Percentiles rank a stretch among this genome's conserved stretches.
These are phyloP conservation scores for Coluber constrictor DNA, from an alignment of 2,797 vertebrate genomes.

Conservation along the genomic window DNA sequence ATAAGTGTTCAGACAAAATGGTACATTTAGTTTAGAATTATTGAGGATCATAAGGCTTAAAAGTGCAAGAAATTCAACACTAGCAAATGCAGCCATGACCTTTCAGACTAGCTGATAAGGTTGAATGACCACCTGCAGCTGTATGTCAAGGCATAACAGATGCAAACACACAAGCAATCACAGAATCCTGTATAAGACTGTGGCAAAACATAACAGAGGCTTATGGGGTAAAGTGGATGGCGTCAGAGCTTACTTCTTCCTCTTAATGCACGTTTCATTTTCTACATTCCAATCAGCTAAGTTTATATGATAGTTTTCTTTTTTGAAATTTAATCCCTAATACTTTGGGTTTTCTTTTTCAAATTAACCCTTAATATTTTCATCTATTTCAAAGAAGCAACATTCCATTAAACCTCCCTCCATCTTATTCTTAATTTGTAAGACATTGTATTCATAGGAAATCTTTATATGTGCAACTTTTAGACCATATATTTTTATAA, in stretches of 20 bases:
- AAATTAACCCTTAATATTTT: neutral
- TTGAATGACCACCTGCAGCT: slow-evolving; percentile 69
- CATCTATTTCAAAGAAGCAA: neutral
- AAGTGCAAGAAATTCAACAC: slow-evolving; percentile 73
- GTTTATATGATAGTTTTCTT: neutral
- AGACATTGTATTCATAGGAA: neutral
- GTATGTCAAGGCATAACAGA: slow-evolving; percentile 56
- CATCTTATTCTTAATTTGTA: neutral
- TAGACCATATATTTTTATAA: neutral
- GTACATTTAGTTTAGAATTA: slow-evolving; percentile 57
- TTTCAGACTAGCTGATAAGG: slow-evolving; percentile 71
- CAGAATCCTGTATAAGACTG: slow-evolving; percentile 11
- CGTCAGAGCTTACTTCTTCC: neutral
- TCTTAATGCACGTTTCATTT: neutral
- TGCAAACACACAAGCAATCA: slow-evolving; percentile 42
- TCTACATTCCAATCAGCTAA: neutral
- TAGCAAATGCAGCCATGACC: slow-evolving; percentile 66
- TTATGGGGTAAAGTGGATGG: slow-evolving; percentile 16
- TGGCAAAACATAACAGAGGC: slow-evolving; percentile 14
- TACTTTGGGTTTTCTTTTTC: neutral
- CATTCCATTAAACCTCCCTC: neutral
- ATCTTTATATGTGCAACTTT: neutral
- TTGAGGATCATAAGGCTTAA: slow-evolving; percentile 67
- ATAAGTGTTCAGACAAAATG: slow-evolving; percentile 48
- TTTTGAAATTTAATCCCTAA: neutral